These are phyloP conservation scores for Empis livida DNA, from an alignment of 2,888 invertebrate species.

Conservation along the genomic window DNA sequence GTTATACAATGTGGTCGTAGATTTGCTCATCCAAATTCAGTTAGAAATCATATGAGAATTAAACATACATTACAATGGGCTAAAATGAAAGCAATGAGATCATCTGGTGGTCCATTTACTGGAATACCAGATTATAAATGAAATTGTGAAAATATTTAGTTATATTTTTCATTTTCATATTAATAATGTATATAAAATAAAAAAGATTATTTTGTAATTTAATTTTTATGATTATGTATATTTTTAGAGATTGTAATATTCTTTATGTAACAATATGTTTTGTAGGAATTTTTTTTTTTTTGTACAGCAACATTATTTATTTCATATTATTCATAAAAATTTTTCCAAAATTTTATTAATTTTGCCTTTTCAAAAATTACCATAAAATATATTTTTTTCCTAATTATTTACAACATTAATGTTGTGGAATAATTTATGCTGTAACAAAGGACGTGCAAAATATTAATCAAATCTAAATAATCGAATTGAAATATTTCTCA, in stretches of 20 bases:
- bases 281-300: too few species aligned
- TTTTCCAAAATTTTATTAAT: too few species aligned
- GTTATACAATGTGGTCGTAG: constrained; percentile 59
- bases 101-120: constrained; percentile 36
- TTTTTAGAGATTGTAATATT: neutral
- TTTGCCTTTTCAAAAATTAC: too few species aligned
- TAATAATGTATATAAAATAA: too few species aligned
- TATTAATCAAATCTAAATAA: too few species aligned
- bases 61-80: constrained; percentile 74
- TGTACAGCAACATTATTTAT: too few species aligned
- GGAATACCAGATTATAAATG: constrained; percentile 36
- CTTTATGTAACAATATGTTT: neutral
- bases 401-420: too few species aligned
- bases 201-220: neutral
- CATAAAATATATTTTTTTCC: too few species aligned
- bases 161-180: constrained; percentile 1
- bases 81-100: constrained; percentile 58
- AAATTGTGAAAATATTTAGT: constrained; percentile 28
- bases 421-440: too few species aligned
- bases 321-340: too few species aligned
- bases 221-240: neutral
- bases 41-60: constrained; percentile 74
- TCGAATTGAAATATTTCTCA: too few species aligned
- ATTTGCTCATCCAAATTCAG: constrained; percentile 75
- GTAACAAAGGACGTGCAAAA: too few species aligned